Percentiles rank a stretch among this genome's conserved stretches.
These are phyloP conservation scores for Odobenus rosmarus DNA, from an alignment of 2,113 vertebrate species.

Conservation along the genomic window DNA sequence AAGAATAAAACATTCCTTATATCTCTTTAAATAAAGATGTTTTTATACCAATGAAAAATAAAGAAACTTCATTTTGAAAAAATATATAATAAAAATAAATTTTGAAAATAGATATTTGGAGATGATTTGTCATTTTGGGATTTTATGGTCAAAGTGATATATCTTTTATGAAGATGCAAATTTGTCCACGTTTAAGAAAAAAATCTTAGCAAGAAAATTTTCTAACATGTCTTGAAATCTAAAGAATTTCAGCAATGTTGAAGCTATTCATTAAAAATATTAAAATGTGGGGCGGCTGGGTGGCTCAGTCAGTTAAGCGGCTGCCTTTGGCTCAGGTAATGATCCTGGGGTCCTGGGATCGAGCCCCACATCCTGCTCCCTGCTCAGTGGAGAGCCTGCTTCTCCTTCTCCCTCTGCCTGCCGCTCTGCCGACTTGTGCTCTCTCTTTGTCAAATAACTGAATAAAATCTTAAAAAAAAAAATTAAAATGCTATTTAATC, in stretches of 20 bases:
- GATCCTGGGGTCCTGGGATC: too few relatives aligned
- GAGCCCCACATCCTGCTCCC: too few relatives aligned
- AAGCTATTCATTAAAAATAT: neutral
- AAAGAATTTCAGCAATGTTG: neutral
- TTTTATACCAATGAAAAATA: neutral
- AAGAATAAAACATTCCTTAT: neutral
- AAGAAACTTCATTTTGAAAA: neutral
- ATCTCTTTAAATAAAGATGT: neutral
- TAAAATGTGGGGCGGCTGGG: neutral
- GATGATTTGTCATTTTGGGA: neutral
- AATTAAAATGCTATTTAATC: neutral
- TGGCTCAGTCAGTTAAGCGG: too few relatives aligned
- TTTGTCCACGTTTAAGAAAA: neutral
- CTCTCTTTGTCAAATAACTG: too few relatives aligned
- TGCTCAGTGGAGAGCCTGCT: too few relatives aligned
- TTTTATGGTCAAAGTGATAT: neutral
- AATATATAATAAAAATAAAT: neutral
- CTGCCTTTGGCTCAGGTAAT: too few relatives aligned
- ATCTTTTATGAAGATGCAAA: neutral
- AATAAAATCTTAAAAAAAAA: neutral
- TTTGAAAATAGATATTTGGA: constrained; percentile 1
- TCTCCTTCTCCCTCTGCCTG: too few relatives aligned
- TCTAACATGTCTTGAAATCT: neutral
- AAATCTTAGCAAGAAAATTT: neutral
- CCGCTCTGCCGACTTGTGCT: too few relatives aligned